Percentiles rank a stretch among this genome's conserved stretches.
phyloP scores from a whole-genome alignment of 2,113 vertebrate species.

The Desmodus rotundus region DNA sequence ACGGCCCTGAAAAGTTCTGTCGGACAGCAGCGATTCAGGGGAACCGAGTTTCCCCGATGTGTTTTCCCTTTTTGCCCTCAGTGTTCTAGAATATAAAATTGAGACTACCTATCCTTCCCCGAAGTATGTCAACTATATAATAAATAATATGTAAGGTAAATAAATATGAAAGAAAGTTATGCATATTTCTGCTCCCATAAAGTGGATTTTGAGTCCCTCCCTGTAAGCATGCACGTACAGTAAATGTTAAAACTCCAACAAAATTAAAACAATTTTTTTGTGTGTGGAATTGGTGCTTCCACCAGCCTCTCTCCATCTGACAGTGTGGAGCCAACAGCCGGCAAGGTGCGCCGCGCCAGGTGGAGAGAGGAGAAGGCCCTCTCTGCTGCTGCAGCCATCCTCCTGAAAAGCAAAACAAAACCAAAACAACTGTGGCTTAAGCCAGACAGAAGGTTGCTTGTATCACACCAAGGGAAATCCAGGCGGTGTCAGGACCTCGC shows the following conservation, averaged over 20 bases:
- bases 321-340: neutral
- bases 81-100: slow-evolving; percentile 1
- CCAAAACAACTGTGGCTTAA: neutral
- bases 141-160: neutral
- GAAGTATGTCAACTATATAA: neutral
- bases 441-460: neutral
- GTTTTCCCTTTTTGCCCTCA: neutral
- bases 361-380: neutral
- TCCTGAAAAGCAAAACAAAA: neutral
- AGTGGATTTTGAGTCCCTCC: neutral
- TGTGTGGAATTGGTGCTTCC: neutral
- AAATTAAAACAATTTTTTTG: neutral
- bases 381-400: neutral
- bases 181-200: neutral
- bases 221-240: neutral
- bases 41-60: neutral
- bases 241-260: neutral
- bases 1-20: neutral
- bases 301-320: neutral
- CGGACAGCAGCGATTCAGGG: neutral
- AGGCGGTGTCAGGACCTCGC: neutral
- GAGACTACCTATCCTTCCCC: neutral
- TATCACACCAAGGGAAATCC: neutral
- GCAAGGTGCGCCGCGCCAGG: neutral
- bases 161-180: neutral